Evolutionary conservation across 2,113 vertebrate genomes (phyloP).

Genomic region (Cyrtonyx montezumae): DNA sequence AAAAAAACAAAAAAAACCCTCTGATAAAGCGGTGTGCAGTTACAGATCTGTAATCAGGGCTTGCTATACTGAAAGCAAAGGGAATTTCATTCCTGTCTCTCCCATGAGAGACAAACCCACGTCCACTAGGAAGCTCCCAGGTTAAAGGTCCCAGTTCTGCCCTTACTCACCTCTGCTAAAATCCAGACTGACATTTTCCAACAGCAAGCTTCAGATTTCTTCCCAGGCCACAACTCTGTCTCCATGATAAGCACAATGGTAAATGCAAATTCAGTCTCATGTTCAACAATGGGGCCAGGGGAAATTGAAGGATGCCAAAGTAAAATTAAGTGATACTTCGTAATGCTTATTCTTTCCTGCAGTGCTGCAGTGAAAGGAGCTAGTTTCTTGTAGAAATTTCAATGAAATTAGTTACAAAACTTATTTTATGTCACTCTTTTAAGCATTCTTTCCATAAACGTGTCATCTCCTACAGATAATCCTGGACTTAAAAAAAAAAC

Average conservation of each 20-base stretch:
- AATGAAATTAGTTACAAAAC: constrained; percentile 33
- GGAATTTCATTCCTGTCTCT: background rate
- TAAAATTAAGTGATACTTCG: background rate
- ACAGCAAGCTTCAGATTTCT: background rate
- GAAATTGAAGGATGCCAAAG: background rate
- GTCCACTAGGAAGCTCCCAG: background rate
- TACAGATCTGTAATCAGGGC: background rate
- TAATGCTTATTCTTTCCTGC: background rate
- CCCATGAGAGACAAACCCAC: background rate
- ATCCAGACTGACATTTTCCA: constrained; percentile 1
- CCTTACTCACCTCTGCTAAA: background rate
- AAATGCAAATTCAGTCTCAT: background rate
- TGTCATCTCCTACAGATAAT: constrained; percentile 32
- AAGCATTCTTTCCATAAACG: constrained; percentile 26
- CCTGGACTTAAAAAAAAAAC: background rate
- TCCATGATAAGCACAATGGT: background rate
- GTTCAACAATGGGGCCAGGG: background rate
- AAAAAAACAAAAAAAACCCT: background rate
- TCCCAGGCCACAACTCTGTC: background rate
- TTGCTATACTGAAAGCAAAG: background rate
- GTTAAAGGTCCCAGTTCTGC: background rate
- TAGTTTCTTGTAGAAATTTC: background rate
- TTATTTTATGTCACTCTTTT: constrained; percentile 1
- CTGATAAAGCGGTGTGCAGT: background rate
- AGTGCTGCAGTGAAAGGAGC: background rate